Evolutionary conservation across 2,797 vertebrate species (phyloP).

Genomic region (Scyliorhinus canicula): DNA sequence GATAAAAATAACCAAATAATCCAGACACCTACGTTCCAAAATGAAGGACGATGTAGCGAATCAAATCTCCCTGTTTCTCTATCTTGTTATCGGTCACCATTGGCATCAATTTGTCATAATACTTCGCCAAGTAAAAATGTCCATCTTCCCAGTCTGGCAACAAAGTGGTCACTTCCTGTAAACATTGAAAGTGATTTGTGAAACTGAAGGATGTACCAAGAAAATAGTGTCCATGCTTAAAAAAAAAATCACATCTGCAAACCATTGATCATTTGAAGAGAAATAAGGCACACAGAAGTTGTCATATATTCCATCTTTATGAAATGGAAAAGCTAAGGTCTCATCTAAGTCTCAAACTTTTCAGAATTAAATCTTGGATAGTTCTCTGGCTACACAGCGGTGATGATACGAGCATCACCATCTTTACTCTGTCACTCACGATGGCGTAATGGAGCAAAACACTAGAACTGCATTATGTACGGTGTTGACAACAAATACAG

Average conservation of each 20-base stretch:
- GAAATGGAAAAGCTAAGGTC: background rate
- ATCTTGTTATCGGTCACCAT: constrained; percentile 98
- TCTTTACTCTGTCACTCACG: too few species aligned
- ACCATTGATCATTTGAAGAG: background rate
- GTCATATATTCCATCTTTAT: background rate
- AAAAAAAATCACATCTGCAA: background rate
- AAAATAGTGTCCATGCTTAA: background rate
- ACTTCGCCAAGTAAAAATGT: constrained; percentile 95
- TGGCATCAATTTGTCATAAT: constrained; percentile 96
- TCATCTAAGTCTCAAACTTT: background rate
- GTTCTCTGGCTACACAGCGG: background rate
- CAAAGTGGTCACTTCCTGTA: constrained; percentile 82
- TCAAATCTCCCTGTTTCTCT: constrained; percentile 94
- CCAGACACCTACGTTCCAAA: constrained; percentile 77
- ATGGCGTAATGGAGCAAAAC: too few species aligned
- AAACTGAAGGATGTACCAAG: background rate
- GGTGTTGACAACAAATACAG: too few species aligned
- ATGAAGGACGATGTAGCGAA: constrained; percentile 86
- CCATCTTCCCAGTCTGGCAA: constrained; percentile 98
- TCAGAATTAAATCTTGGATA: background rate
- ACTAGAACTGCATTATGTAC: too few species aligned
- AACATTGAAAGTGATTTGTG: constrained; percentile 37
- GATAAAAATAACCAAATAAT: background rate
- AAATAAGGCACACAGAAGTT: background rate
- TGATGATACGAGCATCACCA: too few species aligned